Evolutionary conservation across 2,888 invertebrate genomes (phyloP), one percentile per base, ranked within the genome.

Genomic region (Drosophila dives): DNA sequence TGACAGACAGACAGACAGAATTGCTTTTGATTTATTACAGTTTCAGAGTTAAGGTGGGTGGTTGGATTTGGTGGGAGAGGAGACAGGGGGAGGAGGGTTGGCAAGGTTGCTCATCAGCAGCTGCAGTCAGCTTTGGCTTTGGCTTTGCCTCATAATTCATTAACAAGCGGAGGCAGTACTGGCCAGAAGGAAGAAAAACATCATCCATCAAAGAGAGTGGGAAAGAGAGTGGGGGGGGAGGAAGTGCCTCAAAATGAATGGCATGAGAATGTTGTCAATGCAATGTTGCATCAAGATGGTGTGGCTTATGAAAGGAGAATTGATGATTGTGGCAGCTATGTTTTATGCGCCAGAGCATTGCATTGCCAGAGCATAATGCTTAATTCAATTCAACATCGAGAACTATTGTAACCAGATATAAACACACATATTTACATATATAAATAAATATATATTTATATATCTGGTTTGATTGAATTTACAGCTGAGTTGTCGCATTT

Each of bases 1-100:
- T 17, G 63, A 40, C 59, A 32, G 56, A 59, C 62, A 54, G 63
- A 51, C 34, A 32, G 56, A 33, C 64, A 58, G 70, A 66, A 80
- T 79, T 90, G 86, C 81, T 84, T 92, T 89, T 92, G 92, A 92
- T 92, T 91, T 91, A 91, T 91, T 86, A 65, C 80, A 54, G 55
- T 38, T 11, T n/a, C 26, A 20, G 36, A 55, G 54, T 26, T n/a
- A 6, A 26, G 23, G 29, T 2, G n/a, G n/a, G 17, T 29, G 50
- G 36, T 7, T 38, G 33, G 10, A 63, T 54, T 15, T 23, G 8
- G 4, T 45, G 26, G 23, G 50, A 62, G 51, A 64, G 71, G 42
- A 65, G 38, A 36, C n/a, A n/a, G n/a, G 32, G 51, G 50, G 17
- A 54, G 66, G 63, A 59, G 72, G 63, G 36, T 58, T 54, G 75